Evolutionary conservation across 2,113 vertebrate genomes (phyloP), one percentile per base, ranked within the genome.

Genomic region (Nestor notabilis): DNA sequence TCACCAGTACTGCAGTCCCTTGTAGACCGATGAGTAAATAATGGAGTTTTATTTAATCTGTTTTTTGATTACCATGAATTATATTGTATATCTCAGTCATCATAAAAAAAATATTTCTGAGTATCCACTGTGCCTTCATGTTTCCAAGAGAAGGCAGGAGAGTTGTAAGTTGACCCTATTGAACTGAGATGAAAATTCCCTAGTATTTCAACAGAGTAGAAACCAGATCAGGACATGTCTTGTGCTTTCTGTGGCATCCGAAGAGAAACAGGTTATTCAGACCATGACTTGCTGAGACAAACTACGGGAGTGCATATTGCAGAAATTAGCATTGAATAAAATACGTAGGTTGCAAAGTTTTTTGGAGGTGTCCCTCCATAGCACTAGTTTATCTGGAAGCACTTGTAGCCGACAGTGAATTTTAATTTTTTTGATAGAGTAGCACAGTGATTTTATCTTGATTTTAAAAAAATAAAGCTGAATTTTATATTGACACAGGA

Each of bases 111-210:
- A 13, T 11, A 1, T 16, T 76, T 50, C 27, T 55, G 27, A n/a
- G 14, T 16, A 33, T 46, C 19, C 31, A 9, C 55, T 6, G 9
- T 29, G 5, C 56, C 29, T 85, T 74, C 20, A 3, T 4, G 2
- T 19, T 63, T 85, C 52, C 85, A 41, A 66, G 37, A 71, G 78
- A 82, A 75, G 13, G 27, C 61, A 58, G 28, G n/a, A 68, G 37
- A 37, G 5, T 31, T 5, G 1, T 35, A 47, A 33, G 8, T 25
- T 10, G 4, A 17, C 27, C 13, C 15, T 37, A 6, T 2, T 39
- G 44, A 90, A 61, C 29, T 10, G 33, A 55, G 9, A n/a, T 55
- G 14, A 87, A 74, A 80, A 87, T 61, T 14, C 23, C 21, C 15
- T 47, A 23, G 6, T 65, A 18, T 60, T 72, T 50, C 64, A 18